Percentiles rank a stretch among this genome's conserved stretches.
phyloP scores from a whole-genome alignment of 2,888 invertebrate species.

The Oxyteleia sp. region DNA sequence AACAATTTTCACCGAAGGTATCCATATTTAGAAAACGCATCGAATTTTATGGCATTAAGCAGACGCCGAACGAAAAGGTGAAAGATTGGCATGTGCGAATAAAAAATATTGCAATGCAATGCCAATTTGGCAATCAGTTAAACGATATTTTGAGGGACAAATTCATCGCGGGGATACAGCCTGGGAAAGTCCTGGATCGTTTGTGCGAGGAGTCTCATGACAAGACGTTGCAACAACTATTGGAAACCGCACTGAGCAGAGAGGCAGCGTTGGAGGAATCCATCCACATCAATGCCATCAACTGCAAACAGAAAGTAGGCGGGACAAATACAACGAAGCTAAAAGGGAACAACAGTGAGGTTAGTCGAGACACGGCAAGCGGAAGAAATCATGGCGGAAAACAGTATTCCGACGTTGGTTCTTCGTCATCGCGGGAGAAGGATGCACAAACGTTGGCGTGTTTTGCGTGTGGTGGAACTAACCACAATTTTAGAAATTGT shows the following conservation, averaged over 20 bases:
- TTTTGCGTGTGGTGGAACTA: not conserved
- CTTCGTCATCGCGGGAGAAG: not conserved
- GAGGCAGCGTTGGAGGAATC: slow-evolving; percentile 1
- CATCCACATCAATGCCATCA: not conserved
- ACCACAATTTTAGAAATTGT: slow-evolving; percentile 14
- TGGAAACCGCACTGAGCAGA: not conserved
- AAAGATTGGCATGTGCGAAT: slow-evolving; percentile 77
- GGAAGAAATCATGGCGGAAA: not conserved
- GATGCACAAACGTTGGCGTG: not conserved
- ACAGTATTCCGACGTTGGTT: not conserved
- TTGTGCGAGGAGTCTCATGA: not conserved
- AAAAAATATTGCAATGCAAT: slow-evolving; percentile 74
- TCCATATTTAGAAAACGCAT: slow-evolving; percentile 22
- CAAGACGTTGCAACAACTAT: not conserved
- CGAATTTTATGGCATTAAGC: no score
- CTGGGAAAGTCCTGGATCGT: slow-evolving; percentile 41
- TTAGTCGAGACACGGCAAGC: not conserved
- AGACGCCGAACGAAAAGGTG: no score
- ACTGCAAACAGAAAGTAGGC: no score
- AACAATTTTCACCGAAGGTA: not conserved
- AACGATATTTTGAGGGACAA: slow-evolving; percentile 75
- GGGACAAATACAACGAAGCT: not conserved
- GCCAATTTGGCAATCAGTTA: slow-evolving; percentile 60
- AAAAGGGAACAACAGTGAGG: not conserved
- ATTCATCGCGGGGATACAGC: slow-evolving; percentile 61